Percentiles rank a stretch among this genome's conserved stretches.
Evolutionary conservation across 1,140 invertebrate species (phyloP).

Genomic region (Diachasma alloeum): DNA sequence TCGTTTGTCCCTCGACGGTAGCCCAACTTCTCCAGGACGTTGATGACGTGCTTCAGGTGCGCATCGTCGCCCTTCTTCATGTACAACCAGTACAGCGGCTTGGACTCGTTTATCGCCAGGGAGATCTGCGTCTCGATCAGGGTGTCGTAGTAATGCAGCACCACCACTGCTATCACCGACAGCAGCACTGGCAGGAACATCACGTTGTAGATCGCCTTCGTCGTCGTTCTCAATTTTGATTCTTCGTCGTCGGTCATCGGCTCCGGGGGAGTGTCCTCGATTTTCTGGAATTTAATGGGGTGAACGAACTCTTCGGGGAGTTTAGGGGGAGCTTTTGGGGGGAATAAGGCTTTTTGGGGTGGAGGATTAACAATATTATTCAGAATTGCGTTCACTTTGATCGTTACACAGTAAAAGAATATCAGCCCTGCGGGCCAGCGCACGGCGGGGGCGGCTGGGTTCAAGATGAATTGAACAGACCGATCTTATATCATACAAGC

Average conservation of each 20-base stretch:
- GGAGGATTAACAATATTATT: too few species aligned
- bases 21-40: conserved; percentile 77
- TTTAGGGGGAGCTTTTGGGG: too few species aligned
- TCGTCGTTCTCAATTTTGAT: conserved; percentile 45
- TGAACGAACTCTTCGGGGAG: too few species aligned
- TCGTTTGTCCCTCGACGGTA: conserved; percentile 71
- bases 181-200: conserved; percentile 40
- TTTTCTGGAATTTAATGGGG: neutral
- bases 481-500: too few species aligned
- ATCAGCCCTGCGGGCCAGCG: too few species aligned
- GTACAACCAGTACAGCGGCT: conserved; percentile 66
- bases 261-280: neutral
- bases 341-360: too few species aligned
- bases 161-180: conserved; percentile 41
- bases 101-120: conserved; percentile 32
- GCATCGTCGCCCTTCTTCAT: conserved; percentile 68
- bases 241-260: neutral
- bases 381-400: too few species aligned
- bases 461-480: too few species aligned
- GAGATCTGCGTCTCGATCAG: neutral
- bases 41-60: conserved; percentile 81
- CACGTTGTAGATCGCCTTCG: conserved; percentile 43
- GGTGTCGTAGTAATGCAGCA: conserved; percentile 17
- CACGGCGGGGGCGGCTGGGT: too few species aligned
- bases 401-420: too few species aligned